phyloP scores from a whole-genome alignment of 2,113 vertebrate species.

The Phainopepla nitens region DNA sequence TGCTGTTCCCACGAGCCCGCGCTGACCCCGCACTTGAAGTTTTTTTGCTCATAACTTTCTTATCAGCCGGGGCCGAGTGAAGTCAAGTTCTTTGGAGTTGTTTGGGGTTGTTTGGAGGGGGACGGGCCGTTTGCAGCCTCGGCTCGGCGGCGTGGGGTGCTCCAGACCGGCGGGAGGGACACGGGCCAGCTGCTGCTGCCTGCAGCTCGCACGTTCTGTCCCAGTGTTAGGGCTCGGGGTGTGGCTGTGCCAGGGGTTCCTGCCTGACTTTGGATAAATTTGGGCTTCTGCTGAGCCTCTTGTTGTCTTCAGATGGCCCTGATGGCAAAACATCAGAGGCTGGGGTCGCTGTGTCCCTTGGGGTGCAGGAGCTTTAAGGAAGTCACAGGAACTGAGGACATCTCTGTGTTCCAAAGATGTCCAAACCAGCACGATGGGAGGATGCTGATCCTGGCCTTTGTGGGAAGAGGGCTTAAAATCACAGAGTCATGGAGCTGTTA shows the following conservation, averaged over 20 bases:
- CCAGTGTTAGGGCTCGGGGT: background rate
- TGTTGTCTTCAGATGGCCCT: background rate
- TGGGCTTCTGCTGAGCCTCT: background rate
- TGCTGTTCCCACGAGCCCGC: constrained; percentile 36
- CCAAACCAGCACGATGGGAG: background rate
- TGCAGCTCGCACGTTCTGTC: background rate
- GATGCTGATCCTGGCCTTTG: background rate
- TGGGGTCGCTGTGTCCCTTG: background rate
- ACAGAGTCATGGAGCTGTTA: background rate
- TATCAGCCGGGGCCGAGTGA: background rate
- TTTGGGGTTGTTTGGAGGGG: background rate
- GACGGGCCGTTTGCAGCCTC: background rate
- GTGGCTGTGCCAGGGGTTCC: background rate
- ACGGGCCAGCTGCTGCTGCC: background rate
- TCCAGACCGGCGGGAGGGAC: background rate
- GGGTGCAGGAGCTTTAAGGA: background rate
- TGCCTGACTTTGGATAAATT: rapidly evolving
- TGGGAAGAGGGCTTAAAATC: background rate
- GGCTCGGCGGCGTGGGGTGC: background rate
- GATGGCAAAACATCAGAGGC: background rate
- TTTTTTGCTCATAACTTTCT: background rate
- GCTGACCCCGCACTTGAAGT: background rate
- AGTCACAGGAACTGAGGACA: background rate
- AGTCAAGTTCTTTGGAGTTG: background rate
- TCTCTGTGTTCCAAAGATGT: background rate